Evolutionary conservation across 2,113 vertebrate genomes (phyloP), one percentile per base, ranked within the genome.

Genomic region (Zootoca vivipara): DNA sequence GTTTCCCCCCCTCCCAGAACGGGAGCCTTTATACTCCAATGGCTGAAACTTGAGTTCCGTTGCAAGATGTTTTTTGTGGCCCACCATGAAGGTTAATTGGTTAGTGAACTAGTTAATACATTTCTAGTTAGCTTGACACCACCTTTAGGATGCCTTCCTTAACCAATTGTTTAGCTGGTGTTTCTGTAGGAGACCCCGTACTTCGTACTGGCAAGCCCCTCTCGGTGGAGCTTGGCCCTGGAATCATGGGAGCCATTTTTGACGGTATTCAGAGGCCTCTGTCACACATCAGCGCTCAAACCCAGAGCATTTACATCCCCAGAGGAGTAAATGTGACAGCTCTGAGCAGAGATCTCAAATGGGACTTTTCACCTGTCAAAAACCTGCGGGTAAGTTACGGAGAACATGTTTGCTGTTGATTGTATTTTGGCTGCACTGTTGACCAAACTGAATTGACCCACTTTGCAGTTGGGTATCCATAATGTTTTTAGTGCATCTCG

Each of bases 231-330:
- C 93, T 99, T 82, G 99, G 99, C 26, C 99, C 99, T 87, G 99
- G 99, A 91, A 98, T 99, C 92, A 99, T 99, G 99, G 99, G 99
- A 81, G 98, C 99, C 89, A 99, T 99, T 95, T 99, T 99, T 97
- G 99, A 99, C 90, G 99, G 99, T 92, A 99, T 99, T 94, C 99
- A 99, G 94, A 98, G 99, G 92, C 99, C 99, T 64, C 96, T 99
- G 10, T 98, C 98, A 0, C 98, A 99, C 95, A 99, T 99, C 95
- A 99, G 98, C 75, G 95, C 96, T 94, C 93, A 98, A 83, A 99
- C 98, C 35, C 95, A 99, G 91, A 99, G 99, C 92, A 99, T 99
- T 95, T 99, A 99, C 95, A 99, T 99, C 92, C 99, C 99, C 89
- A 96, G 99, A 96, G 99, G 99, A 89, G 98, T 99, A 58, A 99